Evolutionary conservation across 2,888 invertebrate genomes (phyloP), one percentile per base, ranked within the genome.

Genomic region (Quadroppia sp.): DNA sequence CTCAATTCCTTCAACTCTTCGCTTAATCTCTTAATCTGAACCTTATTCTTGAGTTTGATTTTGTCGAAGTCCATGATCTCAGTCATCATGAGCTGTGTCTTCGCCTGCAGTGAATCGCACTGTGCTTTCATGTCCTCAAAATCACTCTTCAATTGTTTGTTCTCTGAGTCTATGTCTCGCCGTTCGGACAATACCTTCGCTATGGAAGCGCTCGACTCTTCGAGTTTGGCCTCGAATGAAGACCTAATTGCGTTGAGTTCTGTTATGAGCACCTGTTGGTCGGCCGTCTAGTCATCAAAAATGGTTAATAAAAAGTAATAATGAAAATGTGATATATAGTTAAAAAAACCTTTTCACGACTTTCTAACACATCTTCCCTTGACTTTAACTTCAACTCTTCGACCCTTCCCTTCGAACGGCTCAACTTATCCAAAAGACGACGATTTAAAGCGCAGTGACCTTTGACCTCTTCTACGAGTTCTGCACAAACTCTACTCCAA

Each of bases 1-100:
- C 25, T 23, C 70, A 70, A 17, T 20, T 40, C 25, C 7, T 48
- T 25, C 70, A 45, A n/a, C 2, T 70, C 70, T 42, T 70, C 70
- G 15, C n/a, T 61, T 32, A 61, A 15, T 17, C 32, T 61, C 61
- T 32, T 61, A 13, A 61, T 28, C 25, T 61, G 30, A 25, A 61
- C 61, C 25, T 61, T 61, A 6, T 30, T 13, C n/a, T 61, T 61
- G 15, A 70, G 48, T 70, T 70, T 70, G 20, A 42, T 70, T 48
- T 70, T 70, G 36, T 70, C 70, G n/a, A 42, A 42, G 9, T 70
- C 70, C 25, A 70, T 23, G 36, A 70, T 42, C 36, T 70, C 70
- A 42, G 7, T 36, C 70, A 45, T 70, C 70, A 70, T 70, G 11
- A 48, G 25, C n/a, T 70, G 28, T 4, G 30, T 48, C n/a, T 70